phyloP scores from a whole-genome alignment of 2,797 vertebrate genomes.

The Moxostoma hubbsi region DNA sequence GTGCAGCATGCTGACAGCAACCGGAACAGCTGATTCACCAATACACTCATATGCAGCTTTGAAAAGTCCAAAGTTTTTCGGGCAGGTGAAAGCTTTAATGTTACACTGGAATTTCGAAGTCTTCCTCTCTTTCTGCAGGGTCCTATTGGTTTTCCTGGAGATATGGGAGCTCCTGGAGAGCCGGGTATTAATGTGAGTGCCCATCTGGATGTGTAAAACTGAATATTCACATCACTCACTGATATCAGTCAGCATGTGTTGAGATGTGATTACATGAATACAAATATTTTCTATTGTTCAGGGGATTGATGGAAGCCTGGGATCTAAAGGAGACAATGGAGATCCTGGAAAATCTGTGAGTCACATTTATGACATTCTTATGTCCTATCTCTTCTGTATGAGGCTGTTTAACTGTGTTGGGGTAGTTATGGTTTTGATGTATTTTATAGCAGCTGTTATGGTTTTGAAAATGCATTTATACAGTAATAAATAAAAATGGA shows the following conservation, averaged over 20 bases:
- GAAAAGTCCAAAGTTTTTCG: no score
- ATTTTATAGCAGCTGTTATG: no score
- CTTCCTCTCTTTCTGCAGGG: conserved; percentile 75
- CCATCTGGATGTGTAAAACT: not conserved
- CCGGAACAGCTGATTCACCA: no score
- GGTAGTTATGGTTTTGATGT: no score
- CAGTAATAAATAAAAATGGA: no score
- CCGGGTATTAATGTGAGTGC: conserved; percentile 90
- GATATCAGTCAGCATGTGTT: not conserved
- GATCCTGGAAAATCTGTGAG: conserved; percentile 92
- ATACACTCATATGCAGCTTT: no score
- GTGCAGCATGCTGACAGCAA: no score
- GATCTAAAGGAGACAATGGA: conserved; percentile 93
- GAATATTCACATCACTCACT: not conserved
- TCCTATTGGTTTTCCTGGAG: conserved; percentile 92
- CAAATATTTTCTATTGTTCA: conserved; percentile 59
- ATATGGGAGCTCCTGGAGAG: conserved; percentile 94
- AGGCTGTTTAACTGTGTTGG: no score
- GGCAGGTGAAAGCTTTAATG: no score
- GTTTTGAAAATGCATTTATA: no score
- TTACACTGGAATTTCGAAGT: not conserved
- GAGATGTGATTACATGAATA: not conserved
- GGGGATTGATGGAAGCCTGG: conserved; percentile 90
- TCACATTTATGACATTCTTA: conserved; percentile 20
- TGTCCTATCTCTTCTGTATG: no score